phyloP scores from a whole-genome alignment of 2,797 vertebrate species.

The Cossypha heuglini region DNA sequence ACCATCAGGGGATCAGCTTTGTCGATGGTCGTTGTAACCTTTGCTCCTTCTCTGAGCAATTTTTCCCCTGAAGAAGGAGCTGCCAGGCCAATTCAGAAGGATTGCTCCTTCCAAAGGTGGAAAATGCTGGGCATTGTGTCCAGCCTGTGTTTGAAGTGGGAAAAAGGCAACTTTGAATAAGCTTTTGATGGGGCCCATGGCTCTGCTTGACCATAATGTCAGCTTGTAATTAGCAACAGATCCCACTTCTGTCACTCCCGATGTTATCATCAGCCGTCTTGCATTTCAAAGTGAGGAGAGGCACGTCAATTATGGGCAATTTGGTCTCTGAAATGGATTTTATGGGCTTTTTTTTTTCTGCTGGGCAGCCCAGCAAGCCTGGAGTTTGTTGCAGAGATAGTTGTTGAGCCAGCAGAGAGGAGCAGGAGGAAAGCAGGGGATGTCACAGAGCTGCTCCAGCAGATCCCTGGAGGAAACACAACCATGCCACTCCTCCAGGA shows the following conservation, averaged over 20 bases:
- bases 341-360: constrained; percentile 38
- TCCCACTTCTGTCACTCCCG: constrained; percentile 64
- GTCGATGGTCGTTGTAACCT: not conserved
- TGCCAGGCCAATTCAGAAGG: not conserved
- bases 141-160: constrained; percentile 55
- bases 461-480: not conserved
- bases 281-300: constrained; percentile 72
- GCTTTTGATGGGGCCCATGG: constrained; percentile 55
- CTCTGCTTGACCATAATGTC: constrained; percentile 65
- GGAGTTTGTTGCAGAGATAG: constrained; percentile 33
- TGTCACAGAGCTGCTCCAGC: not conserved
- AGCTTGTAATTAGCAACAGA: constrained; percentile 74
- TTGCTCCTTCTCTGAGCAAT: not conserved
- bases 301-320: constrained; percentile 71
- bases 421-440: not conserved
- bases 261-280: constrained; percentile 73
- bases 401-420: not conserved
- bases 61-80: not conserved
- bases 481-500: accelerated
- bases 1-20: not conserved
- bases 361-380: not conserved
- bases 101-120: constrained; percentile 1
- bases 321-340: constrained; percentile 61
- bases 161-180: constrained; percentile 55
- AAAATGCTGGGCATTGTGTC: constrained; percentile 65